Evolutionary conservation across 2,113 vertebrate genomes (phyloP).

Genomic region (Erythrolamprus reginae): DNA sequence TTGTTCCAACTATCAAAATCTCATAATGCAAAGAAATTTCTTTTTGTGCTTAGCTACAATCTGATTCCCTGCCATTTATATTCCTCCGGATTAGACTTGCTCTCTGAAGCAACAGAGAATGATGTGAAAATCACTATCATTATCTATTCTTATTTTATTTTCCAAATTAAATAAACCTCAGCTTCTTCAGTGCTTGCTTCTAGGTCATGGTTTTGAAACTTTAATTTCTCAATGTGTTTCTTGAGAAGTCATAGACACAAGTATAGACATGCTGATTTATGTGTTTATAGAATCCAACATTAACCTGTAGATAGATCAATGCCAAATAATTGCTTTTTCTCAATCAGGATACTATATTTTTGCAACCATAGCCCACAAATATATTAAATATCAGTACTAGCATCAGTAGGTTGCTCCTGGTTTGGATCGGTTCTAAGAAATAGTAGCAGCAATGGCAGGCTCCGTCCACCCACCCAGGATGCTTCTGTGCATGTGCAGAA

Average conservation of each 20-base stretch:
- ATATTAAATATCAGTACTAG: not conserved
- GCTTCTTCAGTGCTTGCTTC: not conserved
- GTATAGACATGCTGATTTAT: not conserved
- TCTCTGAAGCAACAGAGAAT: not conserved
- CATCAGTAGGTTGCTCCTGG: too few relatives aligned
- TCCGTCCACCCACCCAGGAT: too few relatives aligned
- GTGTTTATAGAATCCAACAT: not conserved
- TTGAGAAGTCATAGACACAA: not conserved
- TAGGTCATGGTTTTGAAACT: not conserved
- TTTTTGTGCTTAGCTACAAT: not conserved
- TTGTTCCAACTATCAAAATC: not conserved
- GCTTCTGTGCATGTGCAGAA: too few relatives aligned
- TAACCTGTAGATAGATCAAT: not conserved
- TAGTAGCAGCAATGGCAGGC: too few relatives aligned
- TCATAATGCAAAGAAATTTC: not conserved
- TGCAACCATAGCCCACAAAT: not conserved
- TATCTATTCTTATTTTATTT: not conserved
- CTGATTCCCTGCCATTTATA: not conserved
- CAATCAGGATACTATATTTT: not conserved
- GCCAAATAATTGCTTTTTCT: not conserved
- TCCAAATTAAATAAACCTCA: not conserved
- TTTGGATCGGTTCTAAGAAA: too few relatives aligned
- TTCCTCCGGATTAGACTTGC: not conserved
- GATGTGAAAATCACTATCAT: not conserved
- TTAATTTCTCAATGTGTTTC: not conserved